A percentile compares a stretch with the other conserved stretches of the same genome.
phyloP scores from a whole-genome alignment of 2,797 vertebrate genomes.

The Rousettus madagascariensis region DNA sequence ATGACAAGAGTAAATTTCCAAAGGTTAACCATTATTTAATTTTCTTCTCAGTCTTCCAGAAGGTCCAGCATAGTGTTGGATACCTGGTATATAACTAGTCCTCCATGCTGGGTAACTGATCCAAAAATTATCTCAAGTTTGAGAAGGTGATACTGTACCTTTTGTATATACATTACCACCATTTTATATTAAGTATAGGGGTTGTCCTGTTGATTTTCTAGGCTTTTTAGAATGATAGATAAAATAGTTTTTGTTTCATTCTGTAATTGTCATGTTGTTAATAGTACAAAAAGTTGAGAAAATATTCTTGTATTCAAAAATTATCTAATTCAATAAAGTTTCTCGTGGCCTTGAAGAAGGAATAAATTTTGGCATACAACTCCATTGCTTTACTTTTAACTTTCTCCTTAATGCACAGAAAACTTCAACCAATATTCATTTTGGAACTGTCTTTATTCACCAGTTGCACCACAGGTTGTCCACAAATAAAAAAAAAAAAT shows the following conservation, averaged over 20 bases:
- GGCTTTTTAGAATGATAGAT: neutral
- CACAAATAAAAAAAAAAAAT: neutral
- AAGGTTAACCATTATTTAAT: neutral
- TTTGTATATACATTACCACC: neutral
- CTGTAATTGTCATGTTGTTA: neutral
- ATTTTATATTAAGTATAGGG: neutral
- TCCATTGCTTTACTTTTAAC: neutral
- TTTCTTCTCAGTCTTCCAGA: neutral
- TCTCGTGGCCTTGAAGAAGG: neutral
- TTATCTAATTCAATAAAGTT: neutral
- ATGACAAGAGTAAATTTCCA: neutral
- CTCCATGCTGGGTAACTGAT: neutral
- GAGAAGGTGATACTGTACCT: neutral
- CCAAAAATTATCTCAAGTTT: neutral
- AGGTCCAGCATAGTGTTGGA: neutral
- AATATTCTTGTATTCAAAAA: slow-evolving; percentile 15
- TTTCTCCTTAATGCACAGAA: slow-evolving; percentile 6
- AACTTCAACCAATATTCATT: neutral
- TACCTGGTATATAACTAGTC: neutral
- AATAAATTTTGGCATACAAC: neutral
- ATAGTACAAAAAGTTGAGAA: neutral
- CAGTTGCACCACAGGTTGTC: neutral
- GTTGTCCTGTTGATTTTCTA: neutral
- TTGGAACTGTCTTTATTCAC: neutral
- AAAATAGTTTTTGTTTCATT: neutral